Conservation (phyloP, 2,797 vertebrate genomes). For the Rallus crepitans region DNA sequence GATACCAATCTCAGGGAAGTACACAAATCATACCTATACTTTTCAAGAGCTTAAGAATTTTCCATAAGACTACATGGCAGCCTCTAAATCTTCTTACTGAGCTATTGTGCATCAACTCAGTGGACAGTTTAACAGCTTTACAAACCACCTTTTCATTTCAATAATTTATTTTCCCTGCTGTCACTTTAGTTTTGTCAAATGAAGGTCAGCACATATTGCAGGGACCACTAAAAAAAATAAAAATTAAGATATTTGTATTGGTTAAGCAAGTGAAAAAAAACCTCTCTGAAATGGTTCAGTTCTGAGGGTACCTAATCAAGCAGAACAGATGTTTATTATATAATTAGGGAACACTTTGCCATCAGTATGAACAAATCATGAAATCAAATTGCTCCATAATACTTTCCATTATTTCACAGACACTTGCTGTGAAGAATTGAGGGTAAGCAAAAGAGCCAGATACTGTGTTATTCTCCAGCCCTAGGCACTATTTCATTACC, state of each 20-base stretch:
- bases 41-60: constrained; percentile 46
- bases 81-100: constrained; percentile 30
- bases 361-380: constrained; percentile 40
- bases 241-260: constrained; percentile 23
- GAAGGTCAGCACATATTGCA: constrained; percentile 4
- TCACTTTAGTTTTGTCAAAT: constrained; percentile 47
- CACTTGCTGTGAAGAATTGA: constrained; percentile 42
- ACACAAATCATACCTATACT: not conserved
- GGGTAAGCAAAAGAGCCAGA: not conserved
- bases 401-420: constrained; percentile 49
- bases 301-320: constrained; percentile 57
- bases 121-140: constrained; percentile 46
- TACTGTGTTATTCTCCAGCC: not conserved
- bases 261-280: constrained; percentile 33
- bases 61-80: not conserved
- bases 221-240: not conserved
- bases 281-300: not conserved
- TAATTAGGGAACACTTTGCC: constrained; percentile 31
- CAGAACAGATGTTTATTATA: constrained; percentile 64
- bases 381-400: constrained; percentile 58
- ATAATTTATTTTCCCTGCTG: constrained; percentile 38
- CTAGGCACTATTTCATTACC: constrained; percentile 5
- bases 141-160: constrained; percentile 38
- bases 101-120: constrained; percentile 32
- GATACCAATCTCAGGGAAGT: constrained; percentile 2